These are phyloP conservation scores for Hyperoodon ampullatus DNA, from an alignment of 2,113 vertebrate genomes.

Conservation along the genomic window DNA sequence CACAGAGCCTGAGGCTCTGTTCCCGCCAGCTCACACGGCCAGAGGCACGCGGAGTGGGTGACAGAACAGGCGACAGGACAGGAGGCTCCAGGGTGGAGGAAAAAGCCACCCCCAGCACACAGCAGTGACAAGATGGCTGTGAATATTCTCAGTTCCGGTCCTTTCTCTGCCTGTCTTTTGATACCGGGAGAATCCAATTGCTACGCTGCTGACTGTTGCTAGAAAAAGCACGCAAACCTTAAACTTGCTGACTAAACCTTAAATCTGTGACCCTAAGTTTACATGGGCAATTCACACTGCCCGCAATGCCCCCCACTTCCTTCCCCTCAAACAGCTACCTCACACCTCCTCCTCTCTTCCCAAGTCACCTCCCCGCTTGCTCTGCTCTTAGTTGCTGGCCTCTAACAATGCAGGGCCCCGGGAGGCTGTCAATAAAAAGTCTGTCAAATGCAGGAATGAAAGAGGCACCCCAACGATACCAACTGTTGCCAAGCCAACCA, in stretches of 20 bases:
- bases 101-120: neutral
- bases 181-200: neutral
- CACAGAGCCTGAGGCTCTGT: too few species aligned
- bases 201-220: neutral
- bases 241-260: neutral
- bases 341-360: neutral
- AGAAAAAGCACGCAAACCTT: neutral
- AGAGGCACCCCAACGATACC: neutral
- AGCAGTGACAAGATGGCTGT: rapidly evolving
- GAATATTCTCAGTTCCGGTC: rapidly evolving
- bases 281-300: neutral
- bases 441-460: neutral
- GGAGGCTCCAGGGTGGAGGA: neutral
- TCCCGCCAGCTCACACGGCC: too few species aligned
- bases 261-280: neutral
- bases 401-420: neutral
- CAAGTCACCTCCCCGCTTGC: neutral
- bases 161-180: neutral
- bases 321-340: neutral
- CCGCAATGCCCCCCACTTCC: neutral
- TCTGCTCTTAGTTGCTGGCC: neutral
- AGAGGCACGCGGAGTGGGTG: too few species aligned
- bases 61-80: rapidly evolving
- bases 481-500: neutral
- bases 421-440: neutral